These are phyloP conservation scores for Cheilosia vulpina DNA, from an alignment of 2,888 invertebrate species.

Conservation along the genomic window DNA sequence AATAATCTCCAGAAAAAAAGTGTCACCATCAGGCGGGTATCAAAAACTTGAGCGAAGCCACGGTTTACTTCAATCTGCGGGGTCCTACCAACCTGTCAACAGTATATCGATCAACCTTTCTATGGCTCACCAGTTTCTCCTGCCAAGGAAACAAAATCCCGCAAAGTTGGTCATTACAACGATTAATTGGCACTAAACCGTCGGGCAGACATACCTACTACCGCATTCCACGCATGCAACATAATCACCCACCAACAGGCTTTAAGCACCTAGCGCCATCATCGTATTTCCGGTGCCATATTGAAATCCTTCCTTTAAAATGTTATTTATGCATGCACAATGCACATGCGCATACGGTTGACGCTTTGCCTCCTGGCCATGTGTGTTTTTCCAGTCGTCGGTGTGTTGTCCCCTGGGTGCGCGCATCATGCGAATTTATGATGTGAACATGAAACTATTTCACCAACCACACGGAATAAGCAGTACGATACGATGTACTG, in stretches of 20 bases:
- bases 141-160: constrained; percentile 17
- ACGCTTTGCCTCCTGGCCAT: constrained; percentile 26
- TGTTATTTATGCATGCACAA: constrained; percentile 31
- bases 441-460: constrained; percentile 62
- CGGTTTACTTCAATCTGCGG: too few species aligned
- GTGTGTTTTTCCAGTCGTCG: not conserved
- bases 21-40: too few species aligned
- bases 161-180: constrained; percentile 9
- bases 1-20: too few species aligned
- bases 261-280: constrained; percentile 53
- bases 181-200: constrained; percentile 30
- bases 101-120: too few species aligned
- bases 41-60: too few species aligned
- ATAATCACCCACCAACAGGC: constrained; percentile 50
- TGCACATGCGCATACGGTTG: not conserved
- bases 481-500: not conserved
- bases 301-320: constrained; percentile 28
- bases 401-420: constrained; percentile 27
- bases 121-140: not conserved
- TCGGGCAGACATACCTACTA: constrained; percentile 22
- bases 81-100: too few species aligned
- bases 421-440: constrained; percentile 58
- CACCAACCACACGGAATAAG: constrained; percentile 22
- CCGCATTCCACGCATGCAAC: constrained; percentile 42
- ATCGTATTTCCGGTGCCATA: constrained; percentile 62